phyloP scores from a whole-genome alignment of 2,113 vertebrate species.

The Scalopus aquaticus region DNA sequence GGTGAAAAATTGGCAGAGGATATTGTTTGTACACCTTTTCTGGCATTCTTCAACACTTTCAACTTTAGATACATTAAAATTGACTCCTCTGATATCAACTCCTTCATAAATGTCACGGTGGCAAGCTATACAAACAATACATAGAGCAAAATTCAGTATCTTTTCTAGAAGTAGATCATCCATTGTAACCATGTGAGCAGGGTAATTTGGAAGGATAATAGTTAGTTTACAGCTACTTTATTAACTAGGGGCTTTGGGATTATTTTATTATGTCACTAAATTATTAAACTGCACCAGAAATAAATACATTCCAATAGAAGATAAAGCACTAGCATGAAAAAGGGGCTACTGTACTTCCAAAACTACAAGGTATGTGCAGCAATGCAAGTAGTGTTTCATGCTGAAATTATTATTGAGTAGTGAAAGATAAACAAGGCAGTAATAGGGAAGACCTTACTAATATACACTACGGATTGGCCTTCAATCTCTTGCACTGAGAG shows the following conservation, averaged over 20 bases:
- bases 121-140: conserved; percentile 80
- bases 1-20: conserved; percentile 86
- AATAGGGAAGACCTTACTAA: no score
- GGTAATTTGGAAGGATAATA: not conserved
- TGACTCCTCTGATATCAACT: conserved; percentile 85
- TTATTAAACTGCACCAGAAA: not conserved
- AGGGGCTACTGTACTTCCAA: not conserved
- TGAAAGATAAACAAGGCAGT: not conserved
- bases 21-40: conserved; percentile 83
- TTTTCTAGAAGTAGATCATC: not conserved
- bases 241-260: not conserved
- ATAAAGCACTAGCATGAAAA: not conserved
- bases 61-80: conserved; percentile 72
- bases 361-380: not conserved
- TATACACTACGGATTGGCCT: not conserved
- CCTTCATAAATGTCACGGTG: conserved; percentile 75
- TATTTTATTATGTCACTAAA: not conserved
- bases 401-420: not conserved
- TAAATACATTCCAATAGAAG: not conserved
- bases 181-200: not conserved
- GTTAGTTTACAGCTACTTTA: not conserved
- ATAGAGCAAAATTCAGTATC: not conserved
- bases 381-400: not conserved
- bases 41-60: conserved; percentile 82
- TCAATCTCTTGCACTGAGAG: not conserved